phyloP scores from a whole-genome alignment of 2,113 vertebrate genomes.

The Fregata magnificens region DNA sequence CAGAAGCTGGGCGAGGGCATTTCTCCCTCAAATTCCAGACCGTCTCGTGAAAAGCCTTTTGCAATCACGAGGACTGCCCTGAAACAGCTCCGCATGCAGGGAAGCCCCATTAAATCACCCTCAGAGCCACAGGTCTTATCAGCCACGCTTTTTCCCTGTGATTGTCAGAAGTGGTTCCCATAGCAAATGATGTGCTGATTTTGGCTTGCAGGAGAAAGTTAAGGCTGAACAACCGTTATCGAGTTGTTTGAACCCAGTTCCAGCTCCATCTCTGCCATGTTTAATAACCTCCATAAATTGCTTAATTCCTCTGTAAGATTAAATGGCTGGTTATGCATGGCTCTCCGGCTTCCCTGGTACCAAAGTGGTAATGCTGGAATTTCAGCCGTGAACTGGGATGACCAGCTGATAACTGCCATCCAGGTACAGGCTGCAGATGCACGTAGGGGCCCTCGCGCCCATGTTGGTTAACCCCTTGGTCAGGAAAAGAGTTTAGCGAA shows the following conservation, averaged over 20 bases:
- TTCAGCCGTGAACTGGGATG: not conserved
- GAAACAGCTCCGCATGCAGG: not conserved
- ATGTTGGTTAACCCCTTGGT: not conserved
- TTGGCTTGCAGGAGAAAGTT: not conserved
- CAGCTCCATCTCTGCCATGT: not conserved
- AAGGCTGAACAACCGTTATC: not conserved
- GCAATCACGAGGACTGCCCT: not conserved
- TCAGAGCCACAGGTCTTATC: not conserved
- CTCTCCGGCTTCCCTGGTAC: not conserved
- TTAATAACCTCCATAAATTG: not conserved
- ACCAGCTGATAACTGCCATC: not conserved
- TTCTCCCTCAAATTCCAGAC: not conserved
- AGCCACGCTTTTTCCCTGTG: not conserved
- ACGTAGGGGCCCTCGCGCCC: rapidly evolving
- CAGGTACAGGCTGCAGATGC: not conserved
- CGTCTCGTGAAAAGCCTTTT: rapidly evolving
- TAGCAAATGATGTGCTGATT: not conserved
- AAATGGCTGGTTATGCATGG: not conserved
- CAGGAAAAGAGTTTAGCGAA: not conserved
- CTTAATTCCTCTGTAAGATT: not conserved
- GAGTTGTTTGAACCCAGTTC: not conserved
- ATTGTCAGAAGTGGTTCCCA: not conserved
- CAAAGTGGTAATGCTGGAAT: not conserved
- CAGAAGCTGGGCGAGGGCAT: not conserved
- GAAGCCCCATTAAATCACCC: not conserved